Evolutionary conservation across 2,888 invertebrate genomes (phyloP), one percentile per base, ranked within the genome.

Genomic region (Carterocephalus palaemon): DNA sequence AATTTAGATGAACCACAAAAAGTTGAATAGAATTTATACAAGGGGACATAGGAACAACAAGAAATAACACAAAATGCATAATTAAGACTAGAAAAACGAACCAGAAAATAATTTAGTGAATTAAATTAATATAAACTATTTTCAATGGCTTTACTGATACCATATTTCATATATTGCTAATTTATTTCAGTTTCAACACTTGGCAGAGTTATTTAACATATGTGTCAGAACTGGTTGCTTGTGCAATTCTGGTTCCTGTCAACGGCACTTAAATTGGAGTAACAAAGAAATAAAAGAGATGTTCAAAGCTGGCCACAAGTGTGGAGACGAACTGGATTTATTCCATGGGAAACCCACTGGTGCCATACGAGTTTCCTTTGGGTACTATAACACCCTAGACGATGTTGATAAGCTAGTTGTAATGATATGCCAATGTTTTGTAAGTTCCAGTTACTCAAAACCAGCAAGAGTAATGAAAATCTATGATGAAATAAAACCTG

Each of bases 171-270:
- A 20, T 2, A 20, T 7, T 7, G 3, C 7, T 20, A 6, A 20
- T 20, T 20, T 24, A 47, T 54, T 82, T 46, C 75, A 95, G 93
- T 94, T 98, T 47, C 91, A 95, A 62, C 94, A 96, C 64, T 91
- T 98, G 88, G 94, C 97, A 0, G 92, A 95, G 55, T 81, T 97
- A 39, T 93, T 95, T 69, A 92, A 93, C 58, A 93, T 99, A 37
- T 92, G 93, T 56, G 73, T 99, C 24, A 89, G 99, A 52, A 96
- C 96, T 1, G 99, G 99, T 0, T 98, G 98, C 70, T 97, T 98
- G 71, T 99, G 99, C 74, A 99, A 99, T 82, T 93, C 97, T 1
- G 99, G 98, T 7, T 94, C 97, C 1, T 98, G 98, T 68, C 95
- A 97, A 70, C 83, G 91, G 34, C 93, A 94, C 64, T 82, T 98